phyloP scores from a whole-genome alignment of 2,113 vertebrate genomes.

The Oryzias woworae region DNA sequence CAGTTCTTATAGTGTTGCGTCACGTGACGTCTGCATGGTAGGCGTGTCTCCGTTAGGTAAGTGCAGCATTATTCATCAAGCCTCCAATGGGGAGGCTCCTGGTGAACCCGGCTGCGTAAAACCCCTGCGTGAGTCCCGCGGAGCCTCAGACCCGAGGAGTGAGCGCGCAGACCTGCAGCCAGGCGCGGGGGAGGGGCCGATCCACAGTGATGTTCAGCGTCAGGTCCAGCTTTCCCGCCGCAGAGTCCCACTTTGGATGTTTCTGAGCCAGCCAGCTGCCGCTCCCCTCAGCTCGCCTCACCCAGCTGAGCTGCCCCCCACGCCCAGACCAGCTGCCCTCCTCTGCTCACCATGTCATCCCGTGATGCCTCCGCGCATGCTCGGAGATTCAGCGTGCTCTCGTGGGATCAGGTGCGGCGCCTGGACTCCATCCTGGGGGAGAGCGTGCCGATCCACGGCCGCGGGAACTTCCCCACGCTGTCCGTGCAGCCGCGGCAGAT shows the following conservation, averaged over 20 bases:
- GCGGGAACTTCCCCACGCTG: slow-evolving; percentile 94
- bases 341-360: slow-evolving; percentile 69
- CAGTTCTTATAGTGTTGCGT: slow-evolving; percentile 29
- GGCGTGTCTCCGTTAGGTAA: slow-evolving; percentile 4
- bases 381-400: slow-evolving; percentile 84
- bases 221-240: background rate
- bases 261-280: slow-evolving; percentile 1
- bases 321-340: background rate
- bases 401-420: slow-evolving; percentile 90
- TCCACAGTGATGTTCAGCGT: slow-evolving; percentile 33
- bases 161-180: background rate
- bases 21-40: slow-evolving; percentile 32
- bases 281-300: background rate
- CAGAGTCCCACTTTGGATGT: slow-evolving; percentile 15
- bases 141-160: slow-evolving; percentile 16
- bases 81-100: slow-evolving; percentile 55
- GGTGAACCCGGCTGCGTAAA: slow-evolving; percentile 56
- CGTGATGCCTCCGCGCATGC: slow-evolving; percentile 73
- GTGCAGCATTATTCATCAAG: slow-evolving; percentile 40
- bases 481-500: slow-evolving; percentile 87
- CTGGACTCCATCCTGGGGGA: slow-evolving; percentile 90
- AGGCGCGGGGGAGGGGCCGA: background rate
- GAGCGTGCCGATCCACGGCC: slow-evolving; percentile 91
- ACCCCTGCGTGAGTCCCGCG: slow-evolving; percentile 26
- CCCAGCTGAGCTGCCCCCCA: background rate